Conservation (phyloP, 1,140 invertebrate genomes). For the Aphelenchoides besseyi region DNA sequence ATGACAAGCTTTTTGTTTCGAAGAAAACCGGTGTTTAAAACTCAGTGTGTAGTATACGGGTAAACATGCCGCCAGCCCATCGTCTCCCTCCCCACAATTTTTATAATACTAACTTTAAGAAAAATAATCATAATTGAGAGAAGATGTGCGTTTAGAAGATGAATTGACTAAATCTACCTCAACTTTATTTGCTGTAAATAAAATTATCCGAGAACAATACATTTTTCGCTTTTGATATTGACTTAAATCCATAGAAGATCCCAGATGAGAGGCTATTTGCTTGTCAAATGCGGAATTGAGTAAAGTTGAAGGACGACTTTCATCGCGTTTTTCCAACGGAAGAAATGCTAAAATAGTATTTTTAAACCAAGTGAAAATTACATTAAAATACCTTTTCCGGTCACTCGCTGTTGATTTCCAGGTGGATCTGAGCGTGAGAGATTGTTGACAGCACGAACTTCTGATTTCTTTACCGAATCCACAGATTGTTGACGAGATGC, state of each 20-base stretch:
- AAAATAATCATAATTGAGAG: constrained; percentile 2
- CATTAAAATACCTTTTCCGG: neutral
- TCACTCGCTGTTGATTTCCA: neutral
- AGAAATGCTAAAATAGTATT: neutral
- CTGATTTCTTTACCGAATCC: neutral
- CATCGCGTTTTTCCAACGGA: neutral
- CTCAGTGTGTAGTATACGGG: too few relatives aligned
- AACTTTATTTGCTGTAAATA: too few relatives aligned
- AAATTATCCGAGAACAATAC: neutral
- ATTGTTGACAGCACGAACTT: neutral
- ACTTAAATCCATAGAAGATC: neutral
- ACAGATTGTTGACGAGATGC: neutral
- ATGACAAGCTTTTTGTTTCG: neutral
- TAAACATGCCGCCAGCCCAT: too few relatives aligned
- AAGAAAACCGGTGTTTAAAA: neutral
- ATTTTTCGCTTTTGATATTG: neutral
- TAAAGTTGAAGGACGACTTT: neutral
- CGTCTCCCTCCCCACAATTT: too few relatives aligned
- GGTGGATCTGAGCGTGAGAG: neutral
- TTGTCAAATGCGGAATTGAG: neutral
- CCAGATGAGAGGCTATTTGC: neutral
- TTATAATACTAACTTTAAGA: too few relatives aligned
- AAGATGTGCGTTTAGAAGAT: neutral
- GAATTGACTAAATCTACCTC: too few relatives aligned
- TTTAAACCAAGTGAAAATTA: constrained; percentile 1